Evolutionary conservation across 2,113 vertebrate species (phyloP), one percentile per base, ranked within the genome.

Genomic region (Actenoides hombroni): DNA sequence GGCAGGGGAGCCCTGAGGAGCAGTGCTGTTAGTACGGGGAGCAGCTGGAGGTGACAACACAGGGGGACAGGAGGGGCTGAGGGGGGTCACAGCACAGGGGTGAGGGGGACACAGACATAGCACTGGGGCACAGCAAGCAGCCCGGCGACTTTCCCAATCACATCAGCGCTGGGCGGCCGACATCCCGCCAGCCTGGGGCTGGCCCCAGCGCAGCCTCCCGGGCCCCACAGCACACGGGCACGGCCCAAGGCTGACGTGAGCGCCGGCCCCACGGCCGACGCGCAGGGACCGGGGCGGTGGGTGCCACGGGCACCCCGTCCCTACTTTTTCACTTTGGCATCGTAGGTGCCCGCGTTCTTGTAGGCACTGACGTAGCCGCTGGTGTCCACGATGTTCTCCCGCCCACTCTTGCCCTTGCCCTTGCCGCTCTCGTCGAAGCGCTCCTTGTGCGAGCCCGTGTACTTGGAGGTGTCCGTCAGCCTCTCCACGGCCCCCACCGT

Each of bases 361-460:
- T 99, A 99, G 64, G 99, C 98, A 1, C 98, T 97, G 91, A 99
- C 99, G 1, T 99, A 99, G 83, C 99, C 99, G 0, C 99, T 99
- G 97, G 98, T 98, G 77, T 99, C 99, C 96, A 99, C 98, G 17
- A 99, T 94, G 96, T 99, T 98, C 97, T 99, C 99, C 3, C 99
- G 98, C 4, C 99, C 99, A 2, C 98, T 98, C 14, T 99, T 99
- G 33, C 99, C 99, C 96, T 98, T 98, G 71, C 99, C 99, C 83
- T 98, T 98, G 57, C 99, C 99, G 0, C 94, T 98, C 86, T 98
- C 98, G 0, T 99, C 99, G 0, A 99, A 99, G 79, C 99, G 99
- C 71, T 99, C 99, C 96, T 99, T 99, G 97, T 99, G 99, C 5
- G 99, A 99, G 2, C 99, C 99, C 0, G 99, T 99, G 98, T 99